A percentile compares a stretch with the other conserved stretches of the same genome.
Evolutionary conservation across 2,797 vertebrate species (phyloP).

Genomic region (Sebastes diploproa): DNA sequence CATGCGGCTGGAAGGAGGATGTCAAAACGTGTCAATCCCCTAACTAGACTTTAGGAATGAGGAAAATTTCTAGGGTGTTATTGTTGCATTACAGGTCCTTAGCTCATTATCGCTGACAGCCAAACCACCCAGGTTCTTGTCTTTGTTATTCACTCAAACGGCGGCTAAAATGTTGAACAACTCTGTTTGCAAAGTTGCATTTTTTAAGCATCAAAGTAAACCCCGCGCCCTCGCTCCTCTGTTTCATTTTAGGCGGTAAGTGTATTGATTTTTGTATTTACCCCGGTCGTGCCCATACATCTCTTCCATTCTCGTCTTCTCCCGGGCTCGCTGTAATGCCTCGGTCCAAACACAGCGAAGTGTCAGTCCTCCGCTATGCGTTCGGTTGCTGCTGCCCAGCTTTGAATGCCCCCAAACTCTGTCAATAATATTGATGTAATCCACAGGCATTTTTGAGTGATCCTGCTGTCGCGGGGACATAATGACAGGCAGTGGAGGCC

Average conservation of each 20-base stretch:
- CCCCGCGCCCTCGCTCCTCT: constrained; percentile 8
- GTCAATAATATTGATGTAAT: constrained; percentile 93
- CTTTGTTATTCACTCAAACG: constrained; percentile 10
- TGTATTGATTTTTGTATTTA: constrained; percentile 76
- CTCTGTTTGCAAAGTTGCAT: constrained; percentile 39
- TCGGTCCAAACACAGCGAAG: constrained; percentile 47
- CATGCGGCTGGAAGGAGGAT: constrained; percentile 34
- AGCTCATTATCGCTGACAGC: constrained; percentile 32
- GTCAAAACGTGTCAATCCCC: constrained; percentile 66
- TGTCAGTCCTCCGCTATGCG: constrained; percentile 63
- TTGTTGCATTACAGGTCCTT: constrained; percentile 31
- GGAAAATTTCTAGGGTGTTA: constrained; percentile 22
- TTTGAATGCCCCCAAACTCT: constrained; percentile 84
- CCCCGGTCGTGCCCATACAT: constrained; percentile 32
- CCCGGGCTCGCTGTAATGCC: constrained; percentile 24
- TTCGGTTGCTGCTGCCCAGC: constrained; percentile 67
- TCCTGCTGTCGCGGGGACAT: constrained; percentile 83
- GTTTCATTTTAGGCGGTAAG: constrained; percentile 54
- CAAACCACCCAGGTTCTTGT: constrained; percentile 27
- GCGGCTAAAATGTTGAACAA: constrained; percentile 8
- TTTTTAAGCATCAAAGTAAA: constrained; percentile 35
- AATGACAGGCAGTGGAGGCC: constrained; percentile 80
- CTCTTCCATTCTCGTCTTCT: constrained; percentile 27
- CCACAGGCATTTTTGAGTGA: constrained; percentile 88
- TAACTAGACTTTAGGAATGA: constrained; percentile 39